Evolutionary conservation across 2,797 vertebrate species (phyloP), one percentile per base, ranked within the genome.

Genomic region (Glossophaga mutica): DNA sequence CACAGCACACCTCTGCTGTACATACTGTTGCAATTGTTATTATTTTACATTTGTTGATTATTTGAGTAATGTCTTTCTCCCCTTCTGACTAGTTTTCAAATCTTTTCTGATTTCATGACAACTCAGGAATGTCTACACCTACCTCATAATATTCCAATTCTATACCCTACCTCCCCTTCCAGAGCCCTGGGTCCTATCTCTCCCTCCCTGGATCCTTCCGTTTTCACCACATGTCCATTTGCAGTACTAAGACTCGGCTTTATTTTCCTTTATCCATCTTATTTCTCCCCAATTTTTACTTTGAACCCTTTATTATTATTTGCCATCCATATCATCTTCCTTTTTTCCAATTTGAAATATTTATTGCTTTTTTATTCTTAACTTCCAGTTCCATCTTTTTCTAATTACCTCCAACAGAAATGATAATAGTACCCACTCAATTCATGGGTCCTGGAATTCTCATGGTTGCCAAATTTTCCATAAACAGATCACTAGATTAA

Each of bases 51-150:
- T 42, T 84, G 57, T 65, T 87, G 55, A 73, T 79, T 83, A 89
- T 52, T 79, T 93, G 22, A 78, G 67, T 59, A 67, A 85, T 10
- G 32, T 82, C 52, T 83, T 92, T 39, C 42, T 92, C 59, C 48
- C 16, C 34, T 48, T 18, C 34, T 76, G 32, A 92, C 67, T 29
- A 52, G 62, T 77, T 86, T 90, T 81, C 50, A 62, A 87, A 71
- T 29, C n/a, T 96, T 70, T 82, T 92, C 62, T 83, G 29, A 95
- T 57, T 87, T 94, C 62, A 87, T 55, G 65, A 92, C 34, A 57
- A 73, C 52, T 86, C 86, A 83, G 26, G 10, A 92, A 87, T 73
- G 71, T 46, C 24, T 16, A 87, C n/a, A 34, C 78, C 42, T 18
- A 6, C 34, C 37, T 82, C 81, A 42, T 90, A 55, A 73, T 87